These are phyloP conservation scores for Glossosoma conforme DNA, from an alignment of 1,140 invertebrate genomes.

Conservation along the genomic window DNA sequence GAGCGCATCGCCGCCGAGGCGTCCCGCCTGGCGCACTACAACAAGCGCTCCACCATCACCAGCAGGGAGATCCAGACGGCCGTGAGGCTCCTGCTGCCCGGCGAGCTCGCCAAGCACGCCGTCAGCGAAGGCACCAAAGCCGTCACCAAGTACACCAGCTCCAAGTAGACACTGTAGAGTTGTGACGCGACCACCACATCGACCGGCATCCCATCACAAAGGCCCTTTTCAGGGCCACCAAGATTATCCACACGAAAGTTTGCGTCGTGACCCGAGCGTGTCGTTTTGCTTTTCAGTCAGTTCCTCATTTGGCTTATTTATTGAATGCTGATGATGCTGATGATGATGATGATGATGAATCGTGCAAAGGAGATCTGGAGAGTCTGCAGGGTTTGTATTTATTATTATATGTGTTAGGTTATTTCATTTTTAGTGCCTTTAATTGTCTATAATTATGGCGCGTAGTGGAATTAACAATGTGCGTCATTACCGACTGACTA, in stretches of 20 bases:
- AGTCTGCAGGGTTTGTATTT: too few species aligned
- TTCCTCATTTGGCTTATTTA: too few species aligned
- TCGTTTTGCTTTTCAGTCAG: too few species aligned
- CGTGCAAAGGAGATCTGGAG: too few species aligned
- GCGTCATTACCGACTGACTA: too few species aligned
- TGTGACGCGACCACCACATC: constrained; percentile 33
- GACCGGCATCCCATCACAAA: constrained; percentile 33
- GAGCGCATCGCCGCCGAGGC: constrained; percentile 58
- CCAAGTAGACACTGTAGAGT: too few species aligned
- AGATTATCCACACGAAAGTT: background rate
- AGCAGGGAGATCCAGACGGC: constrained; percentile 53
- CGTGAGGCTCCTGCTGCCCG: constrained; percentile 52
- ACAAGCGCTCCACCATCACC: constrained; percentile 60
- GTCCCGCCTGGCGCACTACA: constrained; percentile 65
- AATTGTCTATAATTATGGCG: too few species aligned
- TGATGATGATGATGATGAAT: too few species aligned
- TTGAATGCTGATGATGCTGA: too few species aligned
- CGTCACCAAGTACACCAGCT: too few species aligned
- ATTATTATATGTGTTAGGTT: background rate
- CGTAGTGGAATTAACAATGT: too few species aligned
- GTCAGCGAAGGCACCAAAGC: constrained; percentile 47
- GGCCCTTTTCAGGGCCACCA: constrained; percentile 21
- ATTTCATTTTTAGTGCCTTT: background rate
- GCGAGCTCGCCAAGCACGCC: constrained; percentile 51
- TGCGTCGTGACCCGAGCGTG: too few species aligned